phyloP scores from a whole-genome alignment of 2,113 vertebrate species.

The Clarias magur region DNA sequence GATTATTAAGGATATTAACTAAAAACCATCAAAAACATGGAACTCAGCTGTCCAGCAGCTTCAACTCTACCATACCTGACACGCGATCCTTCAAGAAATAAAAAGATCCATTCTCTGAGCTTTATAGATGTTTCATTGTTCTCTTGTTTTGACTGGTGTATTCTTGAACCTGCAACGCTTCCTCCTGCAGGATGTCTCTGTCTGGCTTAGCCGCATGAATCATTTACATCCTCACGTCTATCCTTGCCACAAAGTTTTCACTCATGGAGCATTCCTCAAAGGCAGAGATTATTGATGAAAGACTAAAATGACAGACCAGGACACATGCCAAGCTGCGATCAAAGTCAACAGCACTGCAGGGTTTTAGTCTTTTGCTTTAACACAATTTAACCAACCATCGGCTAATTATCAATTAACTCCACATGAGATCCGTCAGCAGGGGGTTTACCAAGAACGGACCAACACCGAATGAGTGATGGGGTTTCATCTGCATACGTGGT shows the following conservation, averaged over 20 bases:
- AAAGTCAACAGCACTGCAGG: constrained; percentile 2
- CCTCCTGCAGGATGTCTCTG: not conserved
- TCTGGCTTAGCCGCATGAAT: not conserved
- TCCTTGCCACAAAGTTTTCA: not conserved
- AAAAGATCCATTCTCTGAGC: not conserved
- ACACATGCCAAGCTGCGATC: not conserved
- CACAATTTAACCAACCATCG: constrained; percentile 17
- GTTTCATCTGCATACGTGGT: not conserved
- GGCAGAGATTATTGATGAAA: not conserved
- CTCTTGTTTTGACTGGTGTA: not conserved
- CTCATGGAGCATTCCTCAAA: not conserved
- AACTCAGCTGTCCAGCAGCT: not conserved
- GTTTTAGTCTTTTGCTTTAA: not conserved
- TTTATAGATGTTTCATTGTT: not conserved
- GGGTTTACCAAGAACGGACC: not conserved
- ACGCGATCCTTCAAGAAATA: not conserved
- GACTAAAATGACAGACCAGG: not conserved
- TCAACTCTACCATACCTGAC: not conserved
- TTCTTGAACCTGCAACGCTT: not conserved
- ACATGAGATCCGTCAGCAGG: not conserved
- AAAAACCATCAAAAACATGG: too few species aligned
- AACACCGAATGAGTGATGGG: not conserved
- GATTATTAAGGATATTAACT: not conserved
- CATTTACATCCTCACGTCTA: not conserved
- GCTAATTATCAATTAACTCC: constrained; percentile 6